phyloP scores from a whole-genome alignment of 2,797 vertebrate genomes.

The Nannoperca obscura region DNA sequence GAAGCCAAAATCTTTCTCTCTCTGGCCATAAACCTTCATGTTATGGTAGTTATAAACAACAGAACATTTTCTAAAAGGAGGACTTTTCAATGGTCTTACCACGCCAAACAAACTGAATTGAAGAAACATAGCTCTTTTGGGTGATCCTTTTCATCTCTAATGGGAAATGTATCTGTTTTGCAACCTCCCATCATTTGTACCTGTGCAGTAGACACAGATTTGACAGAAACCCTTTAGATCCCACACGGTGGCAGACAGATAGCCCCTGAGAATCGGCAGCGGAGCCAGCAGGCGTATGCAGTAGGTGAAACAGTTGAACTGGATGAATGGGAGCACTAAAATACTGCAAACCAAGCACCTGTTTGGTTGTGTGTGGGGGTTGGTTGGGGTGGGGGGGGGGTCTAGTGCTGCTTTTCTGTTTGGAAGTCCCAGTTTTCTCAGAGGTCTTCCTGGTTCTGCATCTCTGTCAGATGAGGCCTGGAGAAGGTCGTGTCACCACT shows the following conservation, averaged over 20 bases:
- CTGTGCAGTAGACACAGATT: background rate
- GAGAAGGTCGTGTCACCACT: constrained; percentile 52
- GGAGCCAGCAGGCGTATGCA: constrained; percentile 62
- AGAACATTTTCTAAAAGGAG: constrained; percentile 13
- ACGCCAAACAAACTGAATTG: background rate
- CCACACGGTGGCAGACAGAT: constrained; percentile 43
- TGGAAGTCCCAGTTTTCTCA: constrained; percentile 60
- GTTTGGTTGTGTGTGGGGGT: constrained; percentile 44
- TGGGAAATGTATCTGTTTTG: background rate
- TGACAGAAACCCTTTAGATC: constrained; percentile 12
- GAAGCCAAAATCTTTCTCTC: background rate
- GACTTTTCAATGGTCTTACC: background rate
- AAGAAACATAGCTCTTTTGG: constrained; percentile 16
- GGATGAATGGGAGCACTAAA: constrained; percentile 65
- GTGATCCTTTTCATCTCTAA: constrained; percentile 2
- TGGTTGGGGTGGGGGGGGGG: background rate
- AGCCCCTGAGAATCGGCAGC: constrained; percentile 76
- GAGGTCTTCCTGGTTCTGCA: constrained; percentile 69
- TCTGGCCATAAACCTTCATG: background rate
- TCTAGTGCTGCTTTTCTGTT: constrained; percentile 63
- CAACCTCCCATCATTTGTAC: constrained; percentile 17
- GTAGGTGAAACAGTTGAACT: constrained; percentile 68
- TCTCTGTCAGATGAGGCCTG: constrained; percentile 57
- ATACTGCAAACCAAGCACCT: constrained; percentile 59
- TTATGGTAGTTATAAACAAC: background rate